Evolutionary conservation across 2,113 vertebrate species (phyloP).

Genomic region (Pseudolaguvia tuberculata): DNA sequence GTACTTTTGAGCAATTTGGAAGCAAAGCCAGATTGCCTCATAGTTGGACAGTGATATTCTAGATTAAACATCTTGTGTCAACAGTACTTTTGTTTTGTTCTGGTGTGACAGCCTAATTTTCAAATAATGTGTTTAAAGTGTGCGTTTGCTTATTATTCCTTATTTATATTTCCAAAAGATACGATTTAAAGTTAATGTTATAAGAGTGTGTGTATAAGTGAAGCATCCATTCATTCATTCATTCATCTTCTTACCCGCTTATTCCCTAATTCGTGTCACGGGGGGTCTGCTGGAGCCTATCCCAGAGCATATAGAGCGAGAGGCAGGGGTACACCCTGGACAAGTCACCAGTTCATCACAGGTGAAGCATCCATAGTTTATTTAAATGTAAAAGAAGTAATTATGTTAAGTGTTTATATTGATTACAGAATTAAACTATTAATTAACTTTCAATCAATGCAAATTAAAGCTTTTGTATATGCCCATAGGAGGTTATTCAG

Average conservation of each 20-base stretch:
- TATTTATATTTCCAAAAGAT: background rate
- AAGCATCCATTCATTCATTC: no score
- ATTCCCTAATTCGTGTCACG: no score
- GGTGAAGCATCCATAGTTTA: background rate
- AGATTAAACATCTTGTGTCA: constrained; percentile 11
- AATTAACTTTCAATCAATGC: background rate
- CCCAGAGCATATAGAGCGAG: no score
- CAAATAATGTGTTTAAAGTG: background rate
- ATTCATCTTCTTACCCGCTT: no score
- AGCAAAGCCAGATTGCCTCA: constrained; percentile 43
- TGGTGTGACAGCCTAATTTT: constrained; percentile 28
- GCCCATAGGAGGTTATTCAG: background rate
- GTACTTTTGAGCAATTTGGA: constrained; percentile 38
- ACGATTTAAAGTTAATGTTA: background rate
- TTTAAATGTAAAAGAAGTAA: background rate
- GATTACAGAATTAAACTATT: constrained; percentile 1
- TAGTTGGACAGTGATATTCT: constrained; percentile 36
- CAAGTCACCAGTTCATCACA: no score
- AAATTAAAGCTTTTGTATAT: background rate
- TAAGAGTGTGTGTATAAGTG: background rate
- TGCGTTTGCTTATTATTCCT: background rate
- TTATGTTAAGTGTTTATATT: background rate
- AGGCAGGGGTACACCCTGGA: no score
- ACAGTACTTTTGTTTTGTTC: background rate
- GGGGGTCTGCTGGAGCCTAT: no score